A percentile compares a stretch with the other conserved stretches of the same genome.
Conservation (phyloP, 1,140 invertebrate genomes). For the Formica selysi region DNA sequence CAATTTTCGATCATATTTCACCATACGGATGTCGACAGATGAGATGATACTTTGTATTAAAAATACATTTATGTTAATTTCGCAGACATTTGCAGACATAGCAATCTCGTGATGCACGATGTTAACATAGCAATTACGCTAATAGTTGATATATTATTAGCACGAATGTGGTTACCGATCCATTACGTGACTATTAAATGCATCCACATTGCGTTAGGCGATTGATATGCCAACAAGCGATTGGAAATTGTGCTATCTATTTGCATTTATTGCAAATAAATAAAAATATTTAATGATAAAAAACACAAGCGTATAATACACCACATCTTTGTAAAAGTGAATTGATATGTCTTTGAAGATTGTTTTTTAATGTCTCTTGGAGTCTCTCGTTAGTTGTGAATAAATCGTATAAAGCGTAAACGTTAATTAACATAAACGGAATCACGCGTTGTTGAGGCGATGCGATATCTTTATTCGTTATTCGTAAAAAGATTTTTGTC, state of each 20-base stretch:
- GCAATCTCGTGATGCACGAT: background rate
- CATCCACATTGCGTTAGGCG: slow-evolving; percentile 25
- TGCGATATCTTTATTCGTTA: slow-evolving; percentile 36
- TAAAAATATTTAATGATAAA: slow-evolving; percentile 27
- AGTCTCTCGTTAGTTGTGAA: background rate
- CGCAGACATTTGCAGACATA: background rate
- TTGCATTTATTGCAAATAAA: slow-evolving; percentile 27
- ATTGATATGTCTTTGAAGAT: slow-evolving; percentile 6
- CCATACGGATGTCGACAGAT: background rate
- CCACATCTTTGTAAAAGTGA: background rate
- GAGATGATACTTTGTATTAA: background rate
- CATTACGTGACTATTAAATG: slow-evolving; percentile 46
- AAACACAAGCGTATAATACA: slow-evolving; percentile 4
- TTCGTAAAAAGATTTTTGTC: slow-evolving; percentile 28
- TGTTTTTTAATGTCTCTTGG: background rate
- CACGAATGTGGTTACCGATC: slow-evolving; percentile 17
- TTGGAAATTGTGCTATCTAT: slow-evolving; percentile 32
- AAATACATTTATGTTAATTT: background rate
- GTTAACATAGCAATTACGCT: slow-evolving; percentile 25
- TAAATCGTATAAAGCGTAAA: slow-evolving; percentile 10
- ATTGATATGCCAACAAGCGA: slow-evolving; percentile 43
- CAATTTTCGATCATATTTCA: background rate
- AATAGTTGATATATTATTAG: slow-evolving; percentile 55
- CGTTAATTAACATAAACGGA: slow-evolving; percentile 25
- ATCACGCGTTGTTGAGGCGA: background rate